These are phyloP conservation scores for Apostichopus leukothele DNA, from an alignment of 53 echinoderm and acorn worm genomes.

Conservation along the genomic window DNA sequence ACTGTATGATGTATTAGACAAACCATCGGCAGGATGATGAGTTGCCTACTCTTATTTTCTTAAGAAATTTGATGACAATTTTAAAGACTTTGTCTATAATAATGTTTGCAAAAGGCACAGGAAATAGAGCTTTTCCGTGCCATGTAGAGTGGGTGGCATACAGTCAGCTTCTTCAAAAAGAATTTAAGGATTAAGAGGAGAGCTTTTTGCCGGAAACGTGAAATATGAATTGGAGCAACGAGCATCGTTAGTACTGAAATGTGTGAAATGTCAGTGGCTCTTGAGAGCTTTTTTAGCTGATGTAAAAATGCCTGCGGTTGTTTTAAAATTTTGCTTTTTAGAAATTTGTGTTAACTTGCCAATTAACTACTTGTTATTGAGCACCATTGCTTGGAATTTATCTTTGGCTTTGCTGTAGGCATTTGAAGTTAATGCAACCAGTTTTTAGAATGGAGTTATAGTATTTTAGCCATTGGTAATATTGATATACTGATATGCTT, in stretches of 20 bases:
- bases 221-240: constrained; percentile 29
- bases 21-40: background rate
- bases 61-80: constrained; percentile 27
- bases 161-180: background rate
- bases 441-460: background rate
- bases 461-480: background rate
- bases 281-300: background rate
- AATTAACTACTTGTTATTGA: background rate
- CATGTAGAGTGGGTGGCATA: constrained; percentile 7
- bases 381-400: background rate
- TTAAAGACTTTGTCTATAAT: constrained; percentile 26
- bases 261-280: constrained; percentile 10
- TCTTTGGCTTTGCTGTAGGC: background rate
- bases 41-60: constrained; percentile 31
- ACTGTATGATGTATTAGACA: constrained; percentile 28
- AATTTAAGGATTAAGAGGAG: constrained; percentile 5
- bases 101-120: constrained; percentile 33
- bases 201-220: constrained; percentile 17
- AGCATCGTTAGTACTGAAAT: background rate
- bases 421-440: background rate
- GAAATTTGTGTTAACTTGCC: background rate
- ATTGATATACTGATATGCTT: background rate
- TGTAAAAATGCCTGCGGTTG: background rate
- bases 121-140: constrained; percentile 32
- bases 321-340: background rate